Evolutionary conservation across 2,797 vertebrate genomes (phyloP), one percentile per base, ranked within the genome.

Genomic region (Cephalopachus bancanus): DNA sequence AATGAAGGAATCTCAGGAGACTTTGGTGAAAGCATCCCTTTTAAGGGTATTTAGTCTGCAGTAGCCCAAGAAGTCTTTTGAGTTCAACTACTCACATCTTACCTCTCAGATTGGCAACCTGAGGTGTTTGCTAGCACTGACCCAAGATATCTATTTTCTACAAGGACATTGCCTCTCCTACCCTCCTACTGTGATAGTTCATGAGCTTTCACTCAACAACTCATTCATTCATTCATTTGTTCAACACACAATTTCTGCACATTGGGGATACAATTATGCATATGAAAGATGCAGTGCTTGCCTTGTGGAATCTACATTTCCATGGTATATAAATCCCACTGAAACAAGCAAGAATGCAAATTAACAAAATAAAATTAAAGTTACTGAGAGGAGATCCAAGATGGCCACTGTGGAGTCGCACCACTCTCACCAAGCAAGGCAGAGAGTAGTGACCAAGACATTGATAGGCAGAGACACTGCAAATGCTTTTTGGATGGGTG

Each of bases 11-110:
- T 89, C 75, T 71, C 30, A 83, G 49, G 49, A 88, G 69, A 57
- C 44, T 84, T 87, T 86, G n/a, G 22, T 80, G 17, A 96, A 83
- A 95, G 67, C 20, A 87, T 59, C 22, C 26, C 37, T 93, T 94
- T 97, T 28, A 74, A 91, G 19, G 57, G 2, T 79, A 74, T 84
- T 79, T 79, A 74, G 80, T 20, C 59, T 67, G 20, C 81, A 11
- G 69, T 17, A 65, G 33, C 20, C 91, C 49, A 44, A 44, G 55
- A 83, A 87, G 49, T 87, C 62, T 90, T 96, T 90, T 88, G 14
- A 95, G 64, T 72, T n/a, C 1, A 17, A 60, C 20, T 53, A 74
- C 84, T 88, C 22, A 60, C 7, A 81, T 75, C 3, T 91, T 79
- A 65, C 10, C 10, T 76, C 49, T 74, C 59, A 78, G 24, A 88